Evolutionary conservation across 2,797 vertebrate genomes (phyloP).

Genomic region (Antrozous pallidus): DNA sequence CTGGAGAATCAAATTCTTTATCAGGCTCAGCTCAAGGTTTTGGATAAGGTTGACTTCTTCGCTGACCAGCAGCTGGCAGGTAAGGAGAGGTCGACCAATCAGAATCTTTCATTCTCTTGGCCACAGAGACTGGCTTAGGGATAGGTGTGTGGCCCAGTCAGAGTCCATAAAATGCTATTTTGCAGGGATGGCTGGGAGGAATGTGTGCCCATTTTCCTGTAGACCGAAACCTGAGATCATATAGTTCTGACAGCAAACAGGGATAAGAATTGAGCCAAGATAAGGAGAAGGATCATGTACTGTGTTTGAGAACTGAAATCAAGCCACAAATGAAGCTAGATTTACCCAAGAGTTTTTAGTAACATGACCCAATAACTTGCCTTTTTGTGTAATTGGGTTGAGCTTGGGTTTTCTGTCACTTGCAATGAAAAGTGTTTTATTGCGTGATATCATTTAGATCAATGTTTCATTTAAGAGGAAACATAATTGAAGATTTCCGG

Average conservation of each 20-base stretch:
- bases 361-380: background rate
- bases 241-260: background rate
- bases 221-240: background rate
- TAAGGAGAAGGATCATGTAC: background rate
- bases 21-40: background rate
- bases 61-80: background rate
- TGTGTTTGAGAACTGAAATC: background rate
- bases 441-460: background rate
- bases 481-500: background rate
- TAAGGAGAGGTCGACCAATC: background rate
- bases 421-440: background rate
- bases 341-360: background rate
- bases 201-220: background rate
- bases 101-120: background rate
- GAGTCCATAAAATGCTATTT: background rate
- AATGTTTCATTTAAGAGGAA: background rate
- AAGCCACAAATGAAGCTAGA: background rate
- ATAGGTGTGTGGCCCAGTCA: background rate
- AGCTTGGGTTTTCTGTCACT: background rate
- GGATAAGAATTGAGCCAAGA: background rate
- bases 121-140: background rate
- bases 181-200: background rate
- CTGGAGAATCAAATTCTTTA: background rate
- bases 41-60: background rate
- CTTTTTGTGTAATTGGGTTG: background rate